These are phyloP conservation scores for Linnaemya tessellans DNA, from an alignment of 2,888 invertebrate species.

Conservation along the genomic window DNA sequence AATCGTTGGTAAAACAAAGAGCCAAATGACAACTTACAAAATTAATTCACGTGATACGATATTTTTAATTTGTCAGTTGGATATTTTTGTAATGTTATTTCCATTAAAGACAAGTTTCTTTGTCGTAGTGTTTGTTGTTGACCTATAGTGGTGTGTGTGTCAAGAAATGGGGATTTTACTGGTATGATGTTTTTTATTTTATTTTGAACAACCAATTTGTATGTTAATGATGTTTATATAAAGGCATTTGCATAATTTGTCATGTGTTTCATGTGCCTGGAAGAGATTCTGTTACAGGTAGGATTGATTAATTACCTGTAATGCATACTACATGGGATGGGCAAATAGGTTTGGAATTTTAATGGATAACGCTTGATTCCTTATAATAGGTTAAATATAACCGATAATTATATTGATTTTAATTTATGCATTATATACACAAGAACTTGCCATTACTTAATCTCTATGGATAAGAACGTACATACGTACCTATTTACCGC, in stretches of 20 bases:
- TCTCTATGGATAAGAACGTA: neutral
- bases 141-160: neutral
- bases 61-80: constrained; percentile 9
- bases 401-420: no score
- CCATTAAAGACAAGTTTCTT: constrained; percentile 23
- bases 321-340: neutral
- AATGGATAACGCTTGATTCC: neutral
- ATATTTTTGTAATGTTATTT: constrained; percentile 11
- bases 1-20: constrained; percentile 1
- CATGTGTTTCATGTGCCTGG: constrained; percentile 8
- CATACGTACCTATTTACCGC: no score
- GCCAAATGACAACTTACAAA: constrained; percentile 21
- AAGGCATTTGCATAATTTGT: constrained; percentile 28
- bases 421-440: no score
- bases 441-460: no score
- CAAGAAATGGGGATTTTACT: constrained; percentile 11
- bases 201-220: constrained; percentile 17
- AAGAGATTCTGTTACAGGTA: neutral
- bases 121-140: constrained; percentile 12
- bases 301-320: constrained; percentile 26
- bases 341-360: neutral
- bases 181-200: constrained; percentile 10
- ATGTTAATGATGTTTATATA: constrained; percentile 1
- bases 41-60: constrained; percentile 10
- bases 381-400: neutral